Evolutionary conservation across 2,797 vertebrate genomes (phyloP).

Genomic region (Lithobates pipiens): DNA sequence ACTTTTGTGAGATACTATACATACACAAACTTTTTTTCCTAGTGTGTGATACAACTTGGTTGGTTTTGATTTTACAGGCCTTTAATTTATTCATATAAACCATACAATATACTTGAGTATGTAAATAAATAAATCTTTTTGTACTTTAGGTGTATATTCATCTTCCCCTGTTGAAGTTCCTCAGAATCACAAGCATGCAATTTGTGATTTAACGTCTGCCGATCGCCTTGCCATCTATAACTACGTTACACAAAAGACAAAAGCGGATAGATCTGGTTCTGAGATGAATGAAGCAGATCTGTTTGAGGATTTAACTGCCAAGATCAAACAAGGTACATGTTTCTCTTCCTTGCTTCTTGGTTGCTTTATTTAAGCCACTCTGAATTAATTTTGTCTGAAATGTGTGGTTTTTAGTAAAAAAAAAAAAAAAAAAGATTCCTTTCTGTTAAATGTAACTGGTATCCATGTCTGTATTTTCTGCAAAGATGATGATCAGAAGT

Average conservation of each 20-base stretch:
- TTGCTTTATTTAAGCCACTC: neutral
- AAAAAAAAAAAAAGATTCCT: no score
- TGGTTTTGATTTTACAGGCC: no score
- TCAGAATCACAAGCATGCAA: conserved; percentile 87
- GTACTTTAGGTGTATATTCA: conserved; percentile 82
- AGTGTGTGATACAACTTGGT: no score
- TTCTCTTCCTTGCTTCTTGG: neutral
- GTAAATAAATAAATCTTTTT: conserved; percentile 19
- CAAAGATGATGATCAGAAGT: conserved; percentile 86
- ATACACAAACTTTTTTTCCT: no score
- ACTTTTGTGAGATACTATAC: no score
- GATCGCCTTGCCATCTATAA: conserved; percentile 92
- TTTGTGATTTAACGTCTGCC: conserved; percentile 91
- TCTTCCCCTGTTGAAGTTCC: conserved; percentile 86
- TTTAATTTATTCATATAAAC: neutral
- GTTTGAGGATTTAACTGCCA: conserved; percentile 94
- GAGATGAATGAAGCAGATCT: conserved; percentile 87
- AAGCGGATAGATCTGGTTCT: conserved; percentile 76
- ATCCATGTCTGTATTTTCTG: conserved; percentile 9
- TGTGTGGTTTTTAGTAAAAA: neutral
- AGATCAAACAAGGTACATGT: conserved; percentile 87
- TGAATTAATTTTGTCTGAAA: neutral
- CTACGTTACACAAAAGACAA: conserved; percentile 81
- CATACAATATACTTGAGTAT: conserved; percentile 17
- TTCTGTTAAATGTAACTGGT: neutral